Conservation (phyloP, 2,113 vertebrate species). For the Onychostruthus taczanowskii region DNA sequence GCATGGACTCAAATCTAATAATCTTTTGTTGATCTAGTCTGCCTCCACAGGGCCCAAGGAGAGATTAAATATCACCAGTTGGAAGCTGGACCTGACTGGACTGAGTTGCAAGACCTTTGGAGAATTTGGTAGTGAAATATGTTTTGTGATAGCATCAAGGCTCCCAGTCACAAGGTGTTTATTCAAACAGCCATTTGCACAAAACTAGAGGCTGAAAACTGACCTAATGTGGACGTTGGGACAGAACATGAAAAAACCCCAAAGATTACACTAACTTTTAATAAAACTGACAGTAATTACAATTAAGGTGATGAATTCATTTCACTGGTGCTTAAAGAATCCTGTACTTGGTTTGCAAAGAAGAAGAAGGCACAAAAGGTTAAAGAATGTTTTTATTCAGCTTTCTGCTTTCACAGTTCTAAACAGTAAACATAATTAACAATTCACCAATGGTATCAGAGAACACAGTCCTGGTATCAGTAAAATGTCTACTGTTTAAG, state of each 20-base stretch:
- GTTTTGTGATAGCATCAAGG: not conserved
- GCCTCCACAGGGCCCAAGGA: not conserved
- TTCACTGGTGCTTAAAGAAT: not conserved
- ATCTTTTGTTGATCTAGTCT: not conserved
- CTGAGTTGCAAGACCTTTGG: fast-evolving
- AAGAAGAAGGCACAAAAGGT: not conserved
- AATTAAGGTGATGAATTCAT: not conserved
- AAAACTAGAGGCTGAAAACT: not conserved
- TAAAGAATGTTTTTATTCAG: slow-evolving; percentile 67
- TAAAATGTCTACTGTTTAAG: slow-evolving; percentile 62
- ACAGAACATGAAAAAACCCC: not conserved
- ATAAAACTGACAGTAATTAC: not conserved
- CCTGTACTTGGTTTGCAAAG: not conserved
- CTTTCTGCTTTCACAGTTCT: slow-evolving; percentile 47
- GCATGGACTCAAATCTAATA: not conserved
- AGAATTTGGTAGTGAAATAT: not conserved
- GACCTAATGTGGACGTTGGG: not conserved
- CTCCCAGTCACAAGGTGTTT: not conserved
- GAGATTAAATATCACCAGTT: not conserved
- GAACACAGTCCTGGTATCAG: not conserved
- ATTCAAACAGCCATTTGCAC: not conserved
- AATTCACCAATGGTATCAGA: not conserved
- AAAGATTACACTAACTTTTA: not conserved
- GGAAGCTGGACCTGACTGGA: not conserved
- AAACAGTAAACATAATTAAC: slow-evolving; percentile 52